Percentiles rank a stretch among this genome's conserved stretches.
These are phyloP conservation scores for Flexamia atlantica DNA, from an alignment of 2,888 invertebrate genomes.

Conservation along the genomic window DNA sequence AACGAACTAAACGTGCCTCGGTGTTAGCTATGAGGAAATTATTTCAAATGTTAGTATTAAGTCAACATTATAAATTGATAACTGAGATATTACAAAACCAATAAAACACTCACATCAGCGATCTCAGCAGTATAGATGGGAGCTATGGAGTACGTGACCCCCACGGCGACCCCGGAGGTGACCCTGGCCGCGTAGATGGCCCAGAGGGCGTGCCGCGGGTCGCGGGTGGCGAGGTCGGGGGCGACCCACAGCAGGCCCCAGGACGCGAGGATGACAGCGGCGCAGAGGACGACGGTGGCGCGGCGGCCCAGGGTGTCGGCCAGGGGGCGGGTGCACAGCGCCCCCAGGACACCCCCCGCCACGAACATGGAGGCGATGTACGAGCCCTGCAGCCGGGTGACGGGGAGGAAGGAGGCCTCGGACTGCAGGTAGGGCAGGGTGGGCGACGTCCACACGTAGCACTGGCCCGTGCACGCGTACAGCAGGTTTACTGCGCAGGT, in stretches of 20 bases:
- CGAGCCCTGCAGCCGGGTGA: conserved; percentile 71
- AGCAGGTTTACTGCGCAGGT: conserved; percentile 45
- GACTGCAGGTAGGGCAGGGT: conserved; percentile 81
- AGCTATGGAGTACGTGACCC: conserved; percentile 40
- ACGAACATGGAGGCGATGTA: conserved; percentile 48
- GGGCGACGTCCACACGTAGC: conserved; percentile 88
- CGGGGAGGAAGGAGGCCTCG: conserved; percentile 66
- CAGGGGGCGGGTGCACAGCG: conserved; percentile 23
- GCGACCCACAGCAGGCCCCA: conserved; percentile 32
- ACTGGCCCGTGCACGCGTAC: conserved; percentile 50
- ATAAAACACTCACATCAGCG: conserved; percentile 47
- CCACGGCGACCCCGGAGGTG: conserved; percentile 18
- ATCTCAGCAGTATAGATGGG: conserved; percentile 59
- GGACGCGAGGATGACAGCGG: not conserved
- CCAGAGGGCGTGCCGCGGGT: not conserved
- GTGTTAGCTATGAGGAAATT: too few relatives aligned
- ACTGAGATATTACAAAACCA: too few relatives aligned
- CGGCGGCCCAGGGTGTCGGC: conserved; percentile 40
- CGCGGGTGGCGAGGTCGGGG: not conserved
- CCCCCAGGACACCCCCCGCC: conserved; percentile 49
- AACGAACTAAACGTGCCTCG: too few relatives aligned
- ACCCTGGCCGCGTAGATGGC: conserved; percentile 36
- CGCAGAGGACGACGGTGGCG: conserved; percentile 22
- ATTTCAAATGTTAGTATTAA: too few relatives aligned
- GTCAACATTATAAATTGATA: too few relatives aligned